Conservation (phyloP, 1,140 invertebrate species). For the Drosophila punjabiensis region DNA sequence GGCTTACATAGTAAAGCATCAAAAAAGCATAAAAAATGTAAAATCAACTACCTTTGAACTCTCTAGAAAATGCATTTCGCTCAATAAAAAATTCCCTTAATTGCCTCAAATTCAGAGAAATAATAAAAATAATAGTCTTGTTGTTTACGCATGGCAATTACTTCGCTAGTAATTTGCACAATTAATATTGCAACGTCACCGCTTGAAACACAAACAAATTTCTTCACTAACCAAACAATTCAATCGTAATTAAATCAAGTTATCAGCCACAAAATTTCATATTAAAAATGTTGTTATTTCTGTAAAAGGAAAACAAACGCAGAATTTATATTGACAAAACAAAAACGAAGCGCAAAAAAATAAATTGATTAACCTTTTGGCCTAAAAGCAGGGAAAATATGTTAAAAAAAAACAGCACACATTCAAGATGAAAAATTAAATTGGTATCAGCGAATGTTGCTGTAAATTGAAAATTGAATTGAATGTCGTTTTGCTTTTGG, state of each 20-base stretch:
- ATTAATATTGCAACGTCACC: background rate
- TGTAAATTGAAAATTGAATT: constrained; percentile 35
- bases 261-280: constrained; percentile 25
- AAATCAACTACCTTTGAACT: background rate
- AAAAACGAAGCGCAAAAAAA: constrained; percentile 11
- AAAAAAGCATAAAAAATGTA: background rate
- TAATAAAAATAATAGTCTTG: constrained; percentile 1
- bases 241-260: constrained; percentile 41
- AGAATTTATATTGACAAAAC: constrained; percentile 30
- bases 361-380: constrained; percentile 35
- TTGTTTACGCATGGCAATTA: background rate
- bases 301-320: constrained; percentile 6
- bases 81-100: background rate
- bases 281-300: constrained; percentile 34
- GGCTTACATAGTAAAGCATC: background rate
- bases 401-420: background rate
- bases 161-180: constrained; percentile 3
- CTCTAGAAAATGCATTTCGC: too few species aligned
- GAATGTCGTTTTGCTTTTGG: constrained; percentile 31
- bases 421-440: constrained; percentile 27
- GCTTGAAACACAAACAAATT: constrained; percentile 12
- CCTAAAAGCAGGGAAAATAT: constrained; percentile 9
- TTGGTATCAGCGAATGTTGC: constrained; percentile 9
- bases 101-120: background rate
- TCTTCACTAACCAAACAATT: constrained; percentile 35